Evolutionary conservation across 2,797 vertebrate species (phyloP).

Genomic region (Leptoclinus maculatus): DNA sequence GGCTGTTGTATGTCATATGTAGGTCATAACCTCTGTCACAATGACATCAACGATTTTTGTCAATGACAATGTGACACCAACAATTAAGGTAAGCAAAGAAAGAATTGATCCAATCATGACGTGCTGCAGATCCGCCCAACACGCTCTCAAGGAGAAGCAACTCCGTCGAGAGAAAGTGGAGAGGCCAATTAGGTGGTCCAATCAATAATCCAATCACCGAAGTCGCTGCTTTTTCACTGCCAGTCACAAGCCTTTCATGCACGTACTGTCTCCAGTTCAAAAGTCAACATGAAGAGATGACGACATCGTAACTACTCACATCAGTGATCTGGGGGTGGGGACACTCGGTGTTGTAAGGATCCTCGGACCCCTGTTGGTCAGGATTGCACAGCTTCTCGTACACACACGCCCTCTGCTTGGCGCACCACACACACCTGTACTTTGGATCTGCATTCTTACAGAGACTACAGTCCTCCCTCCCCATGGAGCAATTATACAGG

Average conservation of each 20-base stretch:
- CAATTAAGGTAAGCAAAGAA: slow-evolving; percentile 53
- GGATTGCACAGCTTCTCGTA: slow-evolving; percentile 85
- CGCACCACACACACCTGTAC: slow-evolving; percentile 94
- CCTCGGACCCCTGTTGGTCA: slow-evolving; percentile 33
- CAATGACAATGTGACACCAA: slow-evolving; percentile 65
- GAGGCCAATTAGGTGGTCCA: slow-evolving; percentile 7
- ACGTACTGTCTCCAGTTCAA: slow-evolving; percentile 25
- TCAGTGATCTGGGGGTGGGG: slow-evolving; percentile 87
- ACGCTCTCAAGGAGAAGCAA: slow-evolving; percentile 52
- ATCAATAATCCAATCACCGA: slow-evolving; percentile 58
- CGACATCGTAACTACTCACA: slow-evolving; percentile 78
- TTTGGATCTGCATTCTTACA: slow-evolving; percentile 87
- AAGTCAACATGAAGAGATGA: slow-evolving; percentile 19
- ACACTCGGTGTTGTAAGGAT: slow-evolving; percentile 77
- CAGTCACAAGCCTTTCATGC: slow-evolving; percentile 35
- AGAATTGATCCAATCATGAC: slow-evolving; percentile 64
- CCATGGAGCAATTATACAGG: slow-evolving; percentile 94
- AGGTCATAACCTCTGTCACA: slow-evolving; percentile 39
- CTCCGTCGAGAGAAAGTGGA: slow-evolving; percentile 28
- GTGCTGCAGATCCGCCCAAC: slow-evolving; percentile 37
- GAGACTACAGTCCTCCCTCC: slow-evolving; percentile 94
- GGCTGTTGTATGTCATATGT: background rate
- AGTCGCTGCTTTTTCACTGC: slow-evolving; percentile 13
- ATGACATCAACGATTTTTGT: slow-evolving; percentile 50
- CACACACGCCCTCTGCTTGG: slow-evolving; percentile 85